Base-by-base conservation (phyloP, 2,113 vertebrate genomes). In the Amphiprion percula region DNA sequence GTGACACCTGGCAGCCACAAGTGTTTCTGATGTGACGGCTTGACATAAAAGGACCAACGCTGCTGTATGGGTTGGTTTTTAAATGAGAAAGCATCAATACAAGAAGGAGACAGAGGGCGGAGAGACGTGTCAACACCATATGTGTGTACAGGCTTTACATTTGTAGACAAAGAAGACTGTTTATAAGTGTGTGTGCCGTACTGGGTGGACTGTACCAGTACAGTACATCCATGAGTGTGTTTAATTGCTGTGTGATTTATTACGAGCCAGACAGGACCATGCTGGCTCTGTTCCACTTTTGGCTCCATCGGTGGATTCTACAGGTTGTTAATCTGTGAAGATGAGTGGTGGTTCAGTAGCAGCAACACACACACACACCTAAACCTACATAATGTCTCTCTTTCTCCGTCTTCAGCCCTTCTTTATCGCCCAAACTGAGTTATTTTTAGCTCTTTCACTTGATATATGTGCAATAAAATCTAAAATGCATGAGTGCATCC, bases 321-420 rank as follows among this genome's bases (percentile, higher is more conserved):
- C 86, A 88, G 71, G 72, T 69, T 60, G 41, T 82, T 88, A 73
- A 82, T 92, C 77, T 82, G 84, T 17, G 66, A 82, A 76, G 80
- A 82, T 77, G 85, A 85, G 86, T 7, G 8, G 49, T 44, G 68
- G 71, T 72, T 60, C 39, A 53, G 16, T 24, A 54, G 46, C 14
- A 1, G 30, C 17, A 15, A 17, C 37, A 68, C 72, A 60, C 14
- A 33, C 28, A 54, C 53, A 60, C 41, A 53, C 37, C 17, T 47
- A 41, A 23, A 63, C 17, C n/a, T 39, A 58, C 65, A 71, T 55
- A 63, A 41, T 47, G 53, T 61, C 28, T 56, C 47, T 33, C 24
- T 58, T 37, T 59, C 56, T 72, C 58, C 33, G 59, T 19, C 14
- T 55, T 60, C 16, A n/a, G 5, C 56, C 53, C 4, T 37, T 58